These are phyloP conservation scores for Eulemur coronatus DNA, from an alignment of 2,797 vertebrate genomes.

Conservation along the genomic window DNA sequence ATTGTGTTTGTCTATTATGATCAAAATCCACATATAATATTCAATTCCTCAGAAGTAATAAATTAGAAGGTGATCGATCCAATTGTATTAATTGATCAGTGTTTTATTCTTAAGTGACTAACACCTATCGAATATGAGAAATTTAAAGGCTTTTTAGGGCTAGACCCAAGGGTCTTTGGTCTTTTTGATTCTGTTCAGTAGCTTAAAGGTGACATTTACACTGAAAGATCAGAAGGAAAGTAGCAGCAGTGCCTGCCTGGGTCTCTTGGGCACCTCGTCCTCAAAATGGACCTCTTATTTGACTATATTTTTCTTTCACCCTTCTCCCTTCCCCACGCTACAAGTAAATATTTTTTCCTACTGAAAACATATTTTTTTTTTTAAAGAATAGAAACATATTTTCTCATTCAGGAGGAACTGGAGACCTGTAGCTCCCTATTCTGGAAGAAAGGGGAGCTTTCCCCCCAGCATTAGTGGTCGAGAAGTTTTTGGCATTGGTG, in stretches of 20 bases:
- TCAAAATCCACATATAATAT: neutral
- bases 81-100: neutral
- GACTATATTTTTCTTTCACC: neutral
- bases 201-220: constrained; percentile 23
- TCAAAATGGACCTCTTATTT: neutral
- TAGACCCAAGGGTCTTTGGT: neutral
- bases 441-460: neutral
- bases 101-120: constrained; percentile 37
- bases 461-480: neutral
- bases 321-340: neutral
- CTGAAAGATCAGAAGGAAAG: neutral
- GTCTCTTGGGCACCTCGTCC: neutral
- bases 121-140: constrained; percentile 15
- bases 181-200: neutral
- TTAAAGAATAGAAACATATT: neutral
- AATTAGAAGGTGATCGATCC: constrained; percentile 2
- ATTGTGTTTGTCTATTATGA: neutral
- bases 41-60: neutral
- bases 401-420: neutral
- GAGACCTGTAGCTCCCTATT: neutral
- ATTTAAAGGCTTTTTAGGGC: neutral
- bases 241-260: neutral
- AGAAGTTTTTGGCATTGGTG: neutral
- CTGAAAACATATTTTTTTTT: neutral
- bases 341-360: neutral